A percentile compares a stretch with the other conserved stretches of the same genome.
These are phyloP conservation scores for Sebastes schlegelii DNA, from an alignment of 2,113 vertebrate species.

Conservation along the genomic window DNA sequence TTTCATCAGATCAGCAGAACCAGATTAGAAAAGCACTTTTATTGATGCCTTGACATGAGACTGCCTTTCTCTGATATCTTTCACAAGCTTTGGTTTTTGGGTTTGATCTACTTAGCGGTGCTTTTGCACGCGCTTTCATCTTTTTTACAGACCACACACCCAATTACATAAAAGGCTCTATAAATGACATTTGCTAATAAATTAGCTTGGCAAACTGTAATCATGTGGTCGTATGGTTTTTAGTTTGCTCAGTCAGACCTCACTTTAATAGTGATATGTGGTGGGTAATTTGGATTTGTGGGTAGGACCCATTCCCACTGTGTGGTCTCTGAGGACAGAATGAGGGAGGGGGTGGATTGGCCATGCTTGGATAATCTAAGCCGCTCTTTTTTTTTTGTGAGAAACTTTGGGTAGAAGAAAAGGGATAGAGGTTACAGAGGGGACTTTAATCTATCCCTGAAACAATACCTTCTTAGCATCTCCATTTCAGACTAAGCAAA, in stretches of 20 bases:
- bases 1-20: conserved; percentile 26
- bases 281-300: conserved; percentile 69
- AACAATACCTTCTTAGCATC: conserved; percentile 81
- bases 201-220: conserved; percentile 57
- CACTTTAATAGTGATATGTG: conserved; percentile 65
- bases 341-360: conserved; percentile 75
- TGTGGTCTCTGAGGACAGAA: conserved; percentile 84
- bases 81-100: conserved; percentile 59
- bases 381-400: conserved; percentile 66
- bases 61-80: conserved; percentile 38
- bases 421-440: conserved; percentile 46
- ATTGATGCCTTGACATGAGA: conserved; percentile 18
- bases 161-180: conserved; percentile 59
- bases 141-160: conserved; percentile 67
- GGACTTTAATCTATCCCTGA: conserved; percentile 73
- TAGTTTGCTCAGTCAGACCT: conserved; percentile 72
- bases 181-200: conserved; percentile 62
- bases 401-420: conserved; percentile 40
- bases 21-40: conserved; percentile 7
- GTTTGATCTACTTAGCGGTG: conserved; percentile 59
- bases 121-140: conserved; percentile 63
- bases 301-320: conserved; percentile 79
- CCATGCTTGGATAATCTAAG: conserved; percentile 88
- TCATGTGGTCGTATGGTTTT: conserved; percentile 82
- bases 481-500: conserved; percentile 83